Percentiles rank a stretch among this genome's conserved stretches.
Conservation (phyloP, 2,113 vertebrate genomes). For the Apteryx owenii region DNA sequence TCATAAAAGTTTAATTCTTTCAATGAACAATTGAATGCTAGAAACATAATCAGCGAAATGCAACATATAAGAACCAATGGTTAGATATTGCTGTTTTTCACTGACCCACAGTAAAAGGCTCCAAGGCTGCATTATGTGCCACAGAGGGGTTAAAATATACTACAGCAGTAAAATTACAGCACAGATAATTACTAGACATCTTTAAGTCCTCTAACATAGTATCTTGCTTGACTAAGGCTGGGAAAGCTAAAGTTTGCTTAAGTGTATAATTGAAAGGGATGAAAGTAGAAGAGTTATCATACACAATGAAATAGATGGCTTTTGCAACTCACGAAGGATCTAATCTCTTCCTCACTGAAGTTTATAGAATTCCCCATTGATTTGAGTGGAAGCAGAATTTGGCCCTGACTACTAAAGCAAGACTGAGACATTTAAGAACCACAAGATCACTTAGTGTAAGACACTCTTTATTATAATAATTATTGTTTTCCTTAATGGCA, state of each 20-base stretch:
- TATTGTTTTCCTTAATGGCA: conserved; percentile 52
- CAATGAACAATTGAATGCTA: not conserved
- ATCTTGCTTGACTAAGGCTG: not conserved
- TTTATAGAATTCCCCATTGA: conserved; percentile 25
- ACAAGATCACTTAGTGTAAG: conserved; percentile 34
- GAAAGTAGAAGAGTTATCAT: not conserved
- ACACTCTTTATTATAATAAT: conserved; percentile 46
- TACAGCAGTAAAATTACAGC: not conserved
- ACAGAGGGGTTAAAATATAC: not conserved
- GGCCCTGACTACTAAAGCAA: conserved; percentile 28
- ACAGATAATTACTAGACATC: not conserved
- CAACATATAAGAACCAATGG: not conserved
- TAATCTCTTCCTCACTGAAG: not conserved
- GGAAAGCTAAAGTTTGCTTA: not conserved
- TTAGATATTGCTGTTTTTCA: not conserved
- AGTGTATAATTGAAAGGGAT: not conserved
- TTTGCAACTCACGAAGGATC: not conserved
- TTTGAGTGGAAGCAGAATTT: conserved; percentile 2
- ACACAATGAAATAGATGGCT: not conserved
- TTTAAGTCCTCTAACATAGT: not conserved
- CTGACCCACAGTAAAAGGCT: not conserved
- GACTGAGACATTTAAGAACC: conserved; percentile 34
- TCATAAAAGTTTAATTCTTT: not conserved
- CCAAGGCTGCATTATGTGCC: not conserved
- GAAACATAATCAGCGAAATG: not conserved